A percentile compares a stretch with the other conserved stretches of the same genome.
Conservation (phyloP, 2,888 invertebrate species). For the Ametastegia equiseti region DNA sequence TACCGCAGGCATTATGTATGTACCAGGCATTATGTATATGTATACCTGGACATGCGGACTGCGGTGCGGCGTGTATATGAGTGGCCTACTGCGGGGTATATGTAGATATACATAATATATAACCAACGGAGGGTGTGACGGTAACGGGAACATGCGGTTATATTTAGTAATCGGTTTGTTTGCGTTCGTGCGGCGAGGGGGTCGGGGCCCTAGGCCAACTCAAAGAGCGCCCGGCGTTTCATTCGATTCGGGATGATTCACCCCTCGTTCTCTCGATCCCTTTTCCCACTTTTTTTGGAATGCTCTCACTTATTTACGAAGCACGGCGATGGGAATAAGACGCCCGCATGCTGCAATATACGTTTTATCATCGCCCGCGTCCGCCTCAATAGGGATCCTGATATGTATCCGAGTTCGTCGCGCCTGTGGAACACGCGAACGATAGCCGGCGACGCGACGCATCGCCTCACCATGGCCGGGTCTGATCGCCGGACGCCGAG, state of each 20-base stretch:
- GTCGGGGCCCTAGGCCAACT: background rate
- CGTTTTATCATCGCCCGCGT: slow-evolving; percentile 29
- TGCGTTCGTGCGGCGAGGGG: slow-evolving; percentile 13
- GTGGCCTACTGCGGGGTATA: background rate
- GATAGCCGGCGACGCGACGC: background rate
- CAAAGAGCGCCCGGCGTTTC: slow-evolving; percentile 24
- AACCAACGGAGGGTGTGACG: slow-evolving; percentile 35
- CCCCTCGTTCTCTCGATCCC: background rate
- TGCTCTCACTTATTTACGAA: no score
- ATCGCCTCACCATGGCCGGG: slow-evolving; percentile 1
- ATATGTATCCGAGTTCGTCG: slow-evolving; percentile 19
- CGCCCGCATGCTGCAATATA: no score
- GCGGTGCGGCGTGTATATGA: slow-evolving; percentile 18
- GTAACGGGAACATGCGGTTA: slow-evolving; percentile 45
- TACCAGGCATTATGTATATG: no score
- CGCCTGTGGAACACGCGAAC: slow-evolving; percentile 23
- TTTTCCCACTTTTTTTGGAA: no score
- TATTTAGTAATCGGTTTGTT: slow-evolving; percentile 48
- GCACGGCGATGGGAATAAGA: no score
- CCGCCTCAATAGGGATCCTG: no score
- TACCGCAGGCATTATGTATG: no score
- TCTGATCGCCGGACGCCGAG: slow-evolving; percentile 10
- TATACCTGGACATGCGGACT: no score
- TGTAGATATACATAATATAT: no score
- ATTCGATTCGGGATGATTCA: slow-evolving; percentile 25